These are phyloP conservation scores for Spatulosminthurus flaviceps DNA, from an alignment of 2,888 invertebrate genomes.

Conservation along the genomic window DNA sequence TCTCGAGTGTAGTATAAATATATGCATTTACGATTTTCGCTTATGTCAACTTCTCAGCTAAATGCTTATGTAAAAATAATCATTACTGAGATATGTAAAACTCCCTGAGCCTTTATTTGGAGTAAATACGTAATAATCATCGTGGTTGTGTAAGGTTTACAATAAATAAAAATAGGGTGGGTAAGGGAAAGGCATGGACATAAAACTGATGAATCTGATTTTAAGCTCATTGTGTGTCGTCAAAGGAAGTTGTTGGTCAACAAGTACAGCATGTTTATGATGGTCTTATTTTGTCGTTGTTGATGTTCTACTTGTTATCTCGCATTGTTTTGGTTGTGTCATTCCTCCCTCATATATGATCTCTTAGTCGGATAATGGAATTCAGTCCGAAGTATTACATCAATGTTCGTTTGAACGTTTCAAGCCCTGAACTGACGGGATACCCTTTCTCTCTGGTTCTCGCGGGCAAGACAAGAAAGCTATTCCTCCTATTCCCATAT, in stretches of 20 bases:
- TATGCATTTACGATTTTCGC: too few species aligned
- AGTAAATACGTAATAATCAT: neutral
- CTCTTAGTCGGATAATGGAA: constrained; percentile 16
- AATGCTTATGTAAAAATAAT: too few species aligned
- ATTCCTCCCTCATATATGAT: constrained; percentile 15
- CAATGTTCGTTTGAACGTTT: too few species aligned
- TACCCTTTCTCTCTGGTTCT: too few species aligned
- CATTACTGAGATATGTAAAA: too few species aligned
- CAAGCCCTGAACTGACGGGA: too few species aligned
- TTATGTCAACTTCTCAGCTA: too few species aligned
- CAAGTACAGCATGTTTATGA: constrained; percentile 33
- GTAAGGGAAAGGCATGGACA: neutral
- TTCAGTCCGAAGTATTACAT: neutral
- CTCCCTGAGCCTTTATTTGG: too few species aligned
- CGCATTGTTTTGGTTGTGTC: constrained; percentile 41
- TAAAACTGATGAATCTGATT: constrained; percentile 40
- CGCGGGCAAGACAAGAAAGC: too few species aligned
- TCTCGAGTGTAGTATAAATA: too few species aligned
- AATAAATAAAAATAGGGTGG: neutral
- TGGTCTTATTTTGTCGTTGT: constrained; percentile 28
- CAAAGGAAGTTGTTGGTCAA: constrained; percentile 41
- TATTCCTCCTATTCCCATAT: too few species aligned
- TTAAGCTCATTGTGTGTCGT: constrained; percentile 11
- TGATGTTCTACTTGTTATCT: constrained; percentile 28
- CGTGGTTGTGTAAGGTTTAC: neutral